phyloP scores from a whole-genome alignment of 1,140 invertebrate species.

The Cydia pomonella region DNA sequence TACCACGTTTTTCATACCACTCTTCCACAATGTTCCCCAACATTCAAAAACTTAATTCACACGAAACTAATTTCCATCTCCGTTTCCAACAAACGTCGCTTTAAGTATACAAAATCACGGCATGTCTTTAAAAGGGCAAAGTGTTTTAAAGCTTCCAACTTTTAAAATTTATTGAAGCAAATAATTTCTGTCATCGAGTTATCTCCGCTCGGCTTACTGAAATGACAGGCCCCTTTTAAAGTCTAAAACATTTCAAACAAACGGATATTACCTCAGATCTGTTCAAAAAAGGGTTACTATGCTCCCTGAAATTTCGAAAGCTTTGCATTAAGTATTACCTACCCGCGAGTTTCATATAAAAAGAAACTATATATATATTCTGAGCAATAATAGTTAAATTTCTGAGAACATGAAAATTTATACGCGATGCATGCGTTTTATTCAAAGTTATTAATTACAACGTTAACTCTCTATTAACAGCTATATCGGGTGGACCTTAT shows the following conservation, averaged over 20 bases:
- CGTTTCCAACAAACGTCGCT: background rate
- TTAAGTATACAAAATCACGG: conserved; percentile 8
- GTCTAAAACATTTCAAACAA: conserved; percentile 30
- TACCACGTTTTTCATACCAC: background rate
- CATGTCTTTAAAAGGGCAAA: conserved; percentile 25
- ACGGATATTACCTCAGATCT: conserved; percentile 28
- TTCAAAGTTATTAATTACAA: background rate
- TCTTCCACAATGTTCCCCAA: background rate
- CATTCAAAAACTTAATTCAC: background rate
- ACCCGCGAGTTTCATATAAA: background rate
- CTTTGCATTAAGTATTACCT: background rate
- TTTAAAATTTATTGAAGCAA: conserved; percentile 32
- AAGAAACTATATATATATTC: background rate
- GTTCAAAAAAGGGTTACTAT: conserved; percentile 28
- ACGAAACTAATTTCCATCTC: background rate
- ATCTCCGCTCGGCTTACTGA: conserved; percentile 32
- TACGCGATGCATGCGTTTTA: background rate
- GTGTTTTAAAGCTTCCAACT: conserved; percentile 19
- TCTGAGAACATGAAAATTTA: background rate
- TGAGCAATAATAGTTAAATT: background rate
- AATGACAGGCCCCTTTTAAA: conserved; percentile 29
- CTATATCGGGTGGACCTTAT: background rate
- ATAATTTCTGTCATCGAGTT: conserved; percentile 34
- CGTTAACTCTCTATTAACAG: background rate
- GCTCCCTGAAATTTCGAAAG: background rate